Base-by-base conservation (phyloP, 2,113 vertebrate genomes). In the Xyliphius kryptos region DNA sequence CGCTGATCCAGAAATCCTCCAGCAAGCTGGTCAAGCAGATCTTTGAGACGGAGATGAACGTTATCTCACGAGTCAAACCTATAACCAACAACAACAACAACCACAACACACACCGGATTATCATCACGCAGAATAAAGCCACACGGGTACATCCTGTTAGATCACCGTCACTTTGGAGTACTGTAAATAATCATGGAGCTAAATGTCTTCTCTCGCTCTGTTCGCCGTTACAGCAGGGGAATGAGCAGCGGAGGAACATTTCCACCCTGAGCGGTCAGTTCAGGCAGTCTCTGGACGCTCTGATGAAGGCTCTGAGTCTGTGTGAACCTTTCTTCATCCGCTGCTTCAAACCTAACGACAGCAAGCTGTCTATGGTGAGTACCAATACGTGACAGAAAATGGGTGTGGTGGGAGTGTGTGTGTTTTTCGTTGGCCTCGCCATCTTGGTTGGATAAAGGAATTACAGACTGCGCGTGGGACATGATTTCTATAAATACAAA, bases 341-440 rank as follows among this genome's bases (percentile, higher is more conserved):
- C 68, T 98, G 95, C 81, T 91, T 98, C 81, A 98, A 98, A 69
- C 94, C 95, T 72, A 98, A 97, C n/a, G 89, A 91, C 38, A 86
- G 76, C 72, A 97, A 97, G 83, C 86, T 89, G 77, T 89, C 92
- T 0, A 63, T 89, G 91, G 95, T 97, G n/a, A n/a, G n/a, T n/a
- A n/a, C n/a, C n/a, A n/a, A n/a, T n/a, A n/a, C n/a, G n/a, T n/a
- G n/a, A n/a, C n/a, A n/a, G n/a, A n/a, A n/a, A n/a, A n/a, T n/a
- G n/a, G n/a, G n/a, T n/a, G n/a, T n/a, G n/a, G n/a, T n/a, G n/a
- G n/a, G n/a, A n/a, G n/a, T n/a, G n/a, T n/a, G n/a, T n/a, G n/a
- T n/a, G n/a, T n/a, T n/a, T n/a, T n/a, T n/a, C n/a, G n/a, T n/a
- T n/a, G n/a, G n/a, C n/a, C n/a, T n/a, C n/a, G n/a, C n/a, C n/a